A percentile compares a stretch with the other conserved stretches of the same genome.
These are phyloP conservation scores for Eleutherodactylus coqui DNA, from an alignment of 2,797 vertebrate genomes.

Conservation along the genomic window DNA sequence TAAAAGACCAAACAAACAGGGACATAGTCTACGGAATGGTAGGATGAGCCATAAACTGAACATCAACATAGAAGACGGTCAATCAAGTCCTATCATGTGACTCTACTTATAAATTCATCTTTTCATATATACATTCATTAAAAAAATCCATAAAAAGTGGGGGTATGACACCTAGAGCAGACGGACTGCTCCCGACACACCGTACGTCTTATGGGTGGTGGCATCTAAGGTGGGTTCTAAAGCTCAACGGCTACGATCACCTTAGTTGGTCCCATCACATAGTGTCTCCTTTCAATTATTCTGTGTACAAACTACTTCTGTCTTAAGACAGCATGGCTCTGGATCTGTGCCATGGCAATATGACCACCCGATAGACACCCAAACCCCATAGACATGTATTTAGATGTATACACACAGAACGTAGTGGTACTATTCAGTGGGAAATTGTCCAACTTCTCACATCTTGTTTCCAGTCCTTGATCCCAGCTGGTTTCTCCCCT, in stretches of 20 bases:
- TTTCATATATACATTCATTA: constrained; percentile 18
- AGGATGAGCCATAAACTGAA: neutral
- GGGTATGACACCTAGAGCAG: neutral
- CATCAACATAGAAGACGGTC: neutral
- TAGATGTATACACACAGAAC: constrained; percentile 44
- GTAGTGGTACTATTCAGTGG: constrained; percentile 54
- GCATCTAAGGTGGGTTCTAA: constrained; percentile 1
- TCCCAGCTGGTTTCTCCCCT: constrained; percentile 52
- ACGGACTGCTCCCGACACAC: neutral
- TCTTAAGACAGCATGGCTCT: neutral
- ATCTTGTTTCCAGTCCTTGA: constrained; percentile 57
- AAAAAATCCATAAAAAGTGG: constrained; percentile 3
- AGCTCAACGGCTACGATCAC: neutral
- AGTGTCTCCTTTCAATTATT: neutral
- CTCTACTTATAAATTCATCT: constrained; percentile 14
- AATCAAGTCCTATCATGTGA: neutral
- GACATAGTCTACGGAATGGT: neutral
- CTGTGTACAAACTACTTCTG: constrained; percentile 28
- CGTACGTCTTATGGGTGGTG: neutral
- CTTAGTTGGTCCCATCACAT: neutral
- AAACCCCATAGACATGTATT: neutral
- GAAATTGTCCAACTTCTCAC: constrained; percentile 22
- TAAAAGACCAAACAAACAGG: neutral
- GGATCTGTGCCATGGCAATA: constrained; percentile 41
- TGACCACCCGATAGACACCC: constrained; percentile 1